These are phyloP conservation scores for Strigamia maritima DNA, from an alignment of 2,888 invertebrate genomes.

Conservation along the genomic window DNA sequence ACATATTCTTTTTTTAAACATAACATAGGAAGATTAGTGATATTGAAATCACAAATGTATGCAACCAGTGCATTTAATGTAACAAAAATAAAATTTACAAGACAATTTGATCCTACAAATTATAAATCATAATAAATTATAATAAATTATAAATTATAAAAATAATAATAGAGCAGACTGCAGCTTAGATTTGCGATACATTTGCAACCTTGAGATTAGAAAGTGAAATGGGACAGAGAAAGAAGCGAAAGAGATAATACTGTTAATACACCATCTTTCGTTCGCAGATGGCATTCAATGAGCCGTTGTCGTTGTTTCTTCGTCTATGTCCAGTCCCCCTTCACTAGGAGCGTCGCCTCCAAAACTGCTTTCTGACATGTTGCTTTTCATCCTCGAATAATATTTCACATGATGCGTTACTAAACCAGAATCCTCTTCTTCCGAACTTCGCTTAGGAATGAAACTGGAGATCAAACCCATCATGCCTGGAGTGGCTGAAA, in stretches of 20 bases:
- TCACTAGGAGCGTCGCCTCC: conserved; percentile 30
- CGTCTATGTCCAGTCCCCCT: not conserved
- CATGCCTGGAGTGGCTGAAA: conserved; percentile 45
- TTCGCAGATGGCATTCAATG: not conserved
- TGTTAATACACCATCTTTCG: not conserved
- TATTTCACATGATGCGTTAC: conserved; percentile 50
- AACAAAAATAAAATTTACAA: not conserved
- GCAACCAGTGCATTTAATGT: not conserved
- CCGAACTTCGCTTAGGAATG: conserved; percentile 41
- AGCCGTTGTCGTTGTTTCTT: not conserved
- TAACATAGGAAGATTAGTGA: no score
- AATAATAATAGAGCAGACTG: not conserved
- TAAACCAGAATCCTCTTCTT: conserved; percentile 46
- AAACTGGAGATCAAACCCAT: conserved; percentile 42
- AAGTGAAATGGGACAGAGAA: not conserved
- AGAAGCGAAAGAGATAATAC: conserved; percentile 27
- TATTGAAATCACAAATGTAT: conserved; percentile 7
- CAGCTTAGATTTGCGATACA: not conserved
- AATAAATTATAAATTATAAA: not conserved
- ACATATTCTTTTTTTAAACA: no score
- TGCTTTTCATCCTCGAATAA: conserved; percentile 49
- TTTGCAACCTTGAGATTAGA: not conserved
- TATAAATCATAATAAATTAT: not conserved
- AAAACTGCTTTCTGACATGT: conserved; percentile 38
- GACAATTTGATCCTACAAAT: not conserved